Evolutionary conservation across 2,888 invertebrate genomes (phyloP).

Genomic region (Polylopha cassiicola): DNA sequence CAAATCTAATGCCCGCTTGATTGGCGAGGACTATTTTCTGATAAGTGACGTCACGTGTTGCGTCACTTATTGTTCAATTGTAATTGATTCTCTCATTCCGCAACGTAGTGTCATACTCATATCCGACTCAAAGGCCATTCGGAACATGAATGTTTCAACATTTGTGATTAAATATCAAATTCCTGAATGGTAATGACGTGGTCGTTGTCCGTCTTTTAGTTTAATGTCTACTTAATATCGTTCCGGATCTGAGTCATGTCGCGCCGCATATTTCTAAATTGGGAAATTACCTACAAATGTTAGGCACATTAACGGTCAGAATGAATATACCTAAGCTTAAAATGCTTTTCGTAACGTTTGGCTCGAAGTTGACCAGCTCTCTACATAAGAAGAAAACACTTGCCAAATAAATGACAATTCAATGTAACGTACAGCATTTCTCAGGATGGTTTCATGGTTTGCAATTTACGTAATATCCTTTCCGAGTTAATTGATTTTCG

Average conservation of each 20-base stretch:
- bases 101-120: slow-evolving; percentile 3
- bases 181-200: slow-evolving; percentile 22
- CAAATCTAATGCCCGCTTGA: slow-evolving; percentile 14
- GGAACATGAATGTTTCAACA: slow-evolving; percentile 16
- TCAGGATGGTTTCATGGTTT: no score
- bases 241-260: slow-evolving; percentile 1
- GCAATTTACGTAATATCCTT: no score
- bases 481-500: no score
- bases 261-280: slow-evolving; percentile 7
- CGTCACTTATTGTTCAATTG: slow-evolving; percentile 12
- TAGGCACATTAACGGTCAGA: no score
- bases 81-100: background rate
- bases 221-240: background rate
- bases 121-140: slow-evolving; percentile 13
- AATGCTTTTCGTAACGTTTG: no score
- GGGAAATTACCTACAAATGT: slow-evolving; percentile 5
- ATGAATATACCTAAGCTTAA: no score
- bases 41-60: slow-evolving; percentile 16
- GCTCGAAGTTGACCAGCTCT: no score
- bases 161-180: slow-evolving; percentile 14
- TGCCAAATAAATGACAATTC: no score
- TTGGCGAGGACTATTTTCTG: slow-evolving; percentile 17
- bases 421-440: no score
- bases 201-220: slow-evolving; percentile 12
- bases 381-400: no score